phyloP scores from a whole-genome alignment of 2,797 vertebrate species.

The Anolis apletophallus region DNA sequence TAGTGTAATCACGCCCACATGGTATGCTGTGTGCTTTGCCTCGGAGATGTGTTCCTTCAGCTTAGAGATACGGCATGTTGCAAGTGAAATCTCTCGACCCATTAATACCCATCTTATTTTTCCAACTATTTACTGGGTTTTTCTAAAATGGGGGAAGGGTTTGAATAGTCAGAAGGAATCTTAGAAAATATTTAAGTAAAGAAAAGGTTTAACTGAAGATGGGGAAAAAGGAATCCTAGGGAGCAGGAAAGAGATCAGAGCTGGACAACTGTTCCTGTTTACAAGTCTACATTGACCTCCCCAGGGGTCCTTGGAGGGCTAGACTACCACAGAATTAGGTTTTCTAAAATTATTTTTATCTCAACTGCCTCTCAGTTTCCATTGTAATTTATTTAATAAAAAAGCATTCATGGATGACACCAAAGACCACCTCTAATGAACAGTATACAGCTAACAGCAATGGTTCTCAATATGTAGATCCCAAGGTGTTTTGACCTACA shows the following conservation, averaged over 20 bases:
- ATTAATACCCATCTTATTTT: slow-evolving; percentile 16
- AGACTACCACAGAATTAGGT: too few species aligned
- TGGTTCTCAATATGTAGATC: too few species aligned
- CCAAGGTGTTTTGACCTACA: too few species aligned
- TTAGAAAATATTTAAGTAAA: neutral
- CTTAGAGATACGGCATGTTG: neutral
- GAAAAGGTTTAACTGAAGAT: neutral
- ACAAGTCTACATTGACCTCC: neutral
- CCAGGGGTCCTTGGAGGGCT: rapidly evolving
- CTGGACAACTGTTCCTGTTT: too few species aligned
- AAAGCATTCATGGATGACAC: too few species aligned
- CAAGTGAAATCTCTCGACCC: neutral
- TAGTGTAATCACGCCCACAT: slow-evolving; percentile 20
- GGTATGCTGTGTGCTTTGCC: neutral
- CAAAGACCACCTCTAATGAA: too few species aligned
- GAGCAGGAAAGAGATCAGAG: neutral
- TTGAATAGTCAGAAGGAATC: neutral
- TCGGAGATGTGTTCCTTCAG: neutral
- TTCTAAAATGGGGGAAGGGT: neutral
- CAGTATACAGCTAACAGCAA: too few species aligned
- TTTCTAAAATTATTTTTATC: too few species aligned
- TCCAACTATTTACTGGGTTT: neutral
- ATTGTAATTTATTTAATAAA: too few species aligned
- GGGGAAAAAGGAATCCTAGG: neutral
- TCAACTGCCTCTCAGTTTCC: too few species aligned